Percentiles rank a stretch among this genome's conserved stretches.
These are phyloP conservation scores for Penaeus indicus DNA, from an alignment of 1,140 invertebrate species.

Conservation along the genomic window DNA sequence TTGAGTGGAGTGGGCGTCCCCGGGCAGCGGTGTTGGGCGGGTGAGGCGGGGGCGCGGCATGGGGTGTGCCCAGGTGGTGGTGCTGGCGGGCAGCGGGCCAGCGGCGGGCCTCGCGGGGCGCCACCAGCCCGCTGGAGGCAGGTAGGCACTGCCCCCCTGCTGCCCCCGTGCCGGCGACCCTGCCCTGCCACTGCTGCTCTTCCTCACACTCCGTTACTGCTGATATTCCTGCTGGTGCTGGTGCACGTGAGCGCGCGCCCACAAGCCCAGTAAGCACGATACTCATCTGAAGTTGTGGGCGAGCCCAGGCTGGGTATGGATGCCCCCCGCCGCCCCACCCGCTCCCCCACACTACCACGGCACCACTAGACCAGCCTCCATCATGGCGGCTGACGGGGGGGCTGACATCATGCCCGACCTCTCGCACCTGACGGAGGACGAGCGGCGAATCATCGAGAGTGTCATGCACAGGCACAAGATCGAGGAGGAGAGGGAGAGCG, in stretches of 20 bases:
- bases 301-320: constrained; percentile 51
- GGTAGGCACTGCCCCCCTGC: constrained; percentile 59
- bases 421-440: constrained; percentile 96
- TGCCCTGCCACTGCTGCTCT: constrained; percentile 19
- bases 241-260: constrained; percentile 24
- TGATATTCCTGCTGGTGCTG: constrained; percentile 12
- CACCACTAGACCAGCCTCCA: constrained; percentile 49
- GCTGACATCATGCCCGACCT: constrained; percentile 82
- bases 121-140: constrained; percentile 49
- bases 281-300: constrained; percentile 42
- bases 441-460: constrained; percentile 95
- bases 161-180: constrained; percentile 49
- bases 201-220: constrained; percentile 4
- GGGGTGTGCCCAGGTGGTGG: constrained; percentile 58
- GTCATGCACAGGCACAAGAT: constrained; percentile 96
- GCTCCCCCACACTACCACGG: constrained; percentile 32
- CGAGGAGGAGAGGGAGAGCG: constrained; percentile 95
- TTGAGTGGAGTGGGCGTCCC: constrained; percentile 50
- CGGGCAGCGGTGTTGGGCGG: constrained; percentile 46
- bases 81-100: constrained; percentile 59
- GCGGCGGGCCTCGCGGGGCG: constrained; percentile 53
- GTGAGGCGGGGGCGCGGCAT: constrained; percentile 58
- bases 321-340: constrained; percentile 41
- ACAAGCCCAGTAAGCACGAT: constrained; percentile 30
- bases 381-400: constrained; percentile 65